These are phyloP conservation scores for Drosophila nigromelanica DNA, from an alignment of 1,140 invertebrate species.

Conservation along the genomic window DNA sequence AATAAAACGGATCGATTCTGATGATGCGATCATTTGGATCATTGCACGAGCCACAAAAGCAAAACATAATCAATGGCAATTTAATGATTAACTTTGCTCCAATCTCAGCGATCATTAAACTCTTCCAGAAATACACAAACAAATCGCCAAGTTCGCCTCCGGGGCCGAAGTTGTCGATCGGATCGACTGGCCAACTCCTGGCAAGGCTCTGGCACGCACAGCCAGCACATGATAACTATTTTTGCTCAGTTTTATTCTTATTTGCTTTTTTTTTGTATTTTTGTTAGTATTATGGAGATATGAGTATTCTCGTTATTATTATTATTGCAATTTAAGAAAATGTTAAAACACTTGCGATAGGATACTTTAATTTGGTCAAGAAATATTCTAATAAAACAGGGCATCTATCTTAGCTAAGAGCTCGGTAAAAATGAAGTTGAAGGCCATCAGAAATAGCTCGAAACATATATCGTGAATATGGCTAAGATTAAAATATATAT, in stretches of 20 bases:
- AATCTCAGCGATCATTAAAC: conserved; percentile 64
- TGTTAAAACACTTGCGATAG: not conserved
- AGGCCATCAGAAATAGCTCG: too few relatives aligned
- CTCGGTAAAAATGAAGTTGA: too few relatives aligned
- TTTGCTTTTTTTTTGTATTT: not conserved
- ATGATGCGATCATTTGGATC: conserved; percentile 39
- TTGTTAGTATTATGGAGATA: not conserved
- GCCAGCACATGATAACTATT: not conserved
- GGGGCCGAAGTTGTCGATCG: conserved; percentile 13
- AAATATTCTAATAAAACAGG: too few relatives aligned
- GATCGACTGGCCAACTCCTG: conserved; percentile 6
- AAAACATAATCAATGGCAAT: conserved; percentile 74
- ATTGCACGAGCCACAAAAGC: conserved; percentile 67
- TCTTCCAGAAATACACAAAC: conserved; percentile 5
- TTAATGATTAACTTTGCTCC: conserved; percentile 75
- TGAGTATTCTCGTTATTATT: not conserved
- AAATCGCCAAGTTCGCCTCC: conserved; percentile 40
- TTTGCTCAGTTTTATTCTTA: not conserved
- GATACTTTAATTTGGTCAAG: too few relatives aligned
- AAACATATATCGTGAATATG: too few relatives aligned
- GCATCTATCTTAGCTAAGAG: too few relatives aligned
- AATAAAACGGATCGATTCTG: conserved; percentile 43
- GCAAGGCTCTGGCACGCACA: conserved; percentile 12
- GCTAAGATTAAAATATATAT: too few relatives aligned
- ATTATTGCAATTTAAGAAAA: too few relatives aligned